phyloP scores from a whole-genome alignment of 2,797 vertebrate genomes.

The Anomalospiza imberbis region DNA sequence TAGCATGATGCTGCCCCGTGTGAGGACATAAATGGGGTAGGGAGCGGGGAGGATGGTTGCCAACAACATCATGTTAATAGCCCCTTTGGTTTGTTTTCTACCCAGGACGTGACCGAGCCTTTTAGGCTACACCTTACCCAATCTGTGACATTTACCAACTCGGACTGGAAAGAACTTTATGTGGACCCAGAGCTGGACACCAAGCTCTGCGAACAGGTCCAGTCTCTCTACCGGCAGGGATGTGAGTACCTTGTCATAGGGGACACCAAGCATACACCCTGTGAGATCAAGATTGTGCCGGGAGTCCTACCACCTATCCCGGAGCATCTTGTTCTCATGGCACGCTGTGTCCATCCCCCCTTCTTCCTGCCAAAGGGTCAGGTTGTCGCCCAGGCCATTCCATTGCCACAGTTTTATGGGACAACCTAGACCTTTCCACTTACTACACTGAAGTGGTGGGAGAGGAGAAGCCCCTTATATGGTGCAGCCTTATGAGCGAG shows the following conservation, averaged over 20 bases:
- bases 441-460: no score
- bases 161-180: neutral
- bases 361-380: no score
- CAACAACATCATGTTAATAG: neutral
- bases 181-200: neutral
- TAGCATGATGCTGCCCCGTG: accelerated
- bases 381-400: no score
- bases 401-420: no score
- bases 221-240: neutral
- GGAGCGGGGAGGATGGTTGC: neutral
- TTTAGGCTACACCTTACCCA: neutral
- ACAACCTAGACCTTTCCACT: no score
- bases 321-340: no score
- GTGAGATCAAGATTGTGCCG: no score
- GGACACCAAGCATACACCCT: no score
- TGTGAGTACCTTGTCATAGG: neutral
- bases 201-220: neutral
- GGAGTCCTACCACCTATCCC: no score
- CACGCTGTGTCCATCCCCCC: no score
- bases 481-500: no score
- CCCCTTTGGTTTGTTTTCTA: neutral
- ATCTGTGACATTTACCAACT: neutral
- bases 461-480: no score
- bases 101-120: neutral
- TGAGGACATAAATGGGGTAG: neutral